Evolutionary conservation across 2,888 invertebrate genomes (phyloP), one percentile per base, ranked within the genome.

Genomic region (Lysandra coridon): DNA sequence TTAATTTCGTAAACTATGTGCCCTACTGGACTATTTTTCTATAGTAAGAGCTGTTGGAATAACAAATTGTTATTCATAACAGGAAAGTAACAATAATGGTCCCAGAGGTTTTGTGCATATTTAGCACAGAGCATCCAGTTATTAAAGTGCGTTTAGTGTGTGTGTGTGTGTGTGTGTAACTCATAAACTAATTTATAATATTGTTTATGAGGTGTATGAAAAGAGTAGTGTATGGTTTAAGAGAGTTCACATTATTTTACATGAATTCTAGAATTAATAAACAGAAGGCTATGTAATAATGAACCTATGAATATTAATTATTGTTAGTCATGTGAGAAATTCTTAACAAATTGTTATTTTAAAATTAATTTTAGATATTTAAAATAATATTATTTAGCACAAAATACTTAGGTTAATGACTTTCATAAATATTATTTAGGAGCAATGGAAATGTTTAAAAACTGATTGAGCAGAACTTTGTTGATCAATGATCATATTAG

Each of bases 71-170:
- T 37, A 69, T 69, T 69, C 69, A 69, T 14, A 14, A 69, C 69
- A 69, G 33, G 69, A 69, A 69, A 69, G 69, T 69, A 33, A 69
- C 33, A 69, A 69, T 69, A 30, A 14, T 69, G 33, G 33, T 69
- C 69, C 69, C 69, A 17, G 33, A 17, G 69, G 69, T 69, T 64
- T 64, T 64, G 64, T 64, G 33, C 69, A 23, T 37, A 69, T 69
- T 69, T 37, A 33, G 69, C 69, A 33, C 69, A 33, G 30, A 14
- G 23, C 14, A 37, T 69, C 33, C 37, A 69, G 69, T 69, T 69
- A 37, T 33, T 17, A 37, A 33, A 37, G 69, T 33, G 69, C 14
- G 14, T 69, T 69, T 69, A 69, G 69, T 37, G 69, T 69, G 69
- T 69, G 1, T 64, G 64, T 64, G 64, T 69, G 64, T 64, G 64